Conservation (phyloP, 1,140 invertebrate species). For the Kradibia gibbosae region DNA sequence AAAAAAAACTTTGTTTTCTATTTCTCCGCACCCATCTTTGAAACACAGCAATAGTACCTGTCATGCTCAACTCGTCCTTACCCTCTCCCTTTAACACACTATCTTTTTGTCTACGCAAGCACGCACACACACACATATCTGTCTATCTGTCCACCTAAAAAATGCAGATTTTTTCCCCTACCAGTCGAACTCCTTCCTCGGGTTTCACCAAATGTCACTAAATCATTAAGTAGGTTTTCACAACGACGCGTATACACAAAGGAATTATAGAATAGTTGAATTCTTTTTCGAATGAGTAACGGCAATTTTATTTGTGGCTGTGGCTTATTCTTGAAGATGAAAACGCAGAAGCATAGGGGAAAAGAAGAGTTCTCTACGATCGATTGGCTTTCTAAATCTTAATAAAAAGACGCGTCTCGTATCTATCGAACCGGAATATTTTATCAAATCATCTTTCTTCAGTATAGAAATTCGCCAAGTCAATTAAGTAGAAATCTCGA, state of each 20-base stretch:
- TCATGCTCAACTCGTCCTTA: too few species aligned
- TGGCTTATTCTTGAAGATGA: neutral
- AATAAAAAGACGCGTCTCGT: conserved; percentile 15
- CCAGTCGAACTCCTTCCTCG: too few species aligned
- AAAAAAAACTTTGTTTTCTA: neutral
- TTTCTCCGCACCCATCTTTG: neutral
- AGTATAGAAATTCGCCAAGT: neutral
- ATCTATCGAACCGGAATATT: conserved; percentile 32
- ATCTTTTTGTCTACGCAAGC: too few species aligned
- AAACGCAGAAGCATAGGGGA: neutral
- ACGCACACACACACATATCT: too few species aligned
- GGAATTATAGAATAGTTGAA: neutral
- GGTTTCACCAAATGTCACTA: neutral
- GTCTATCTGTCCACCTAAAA: too few species aligned
- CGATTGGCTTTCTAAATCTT: conserved; percentile 30
- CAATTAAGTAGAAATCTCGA: conserved; percentile 15
- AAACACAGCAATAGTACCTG: neutral
- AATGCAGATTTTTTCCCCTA: too few species aligned
- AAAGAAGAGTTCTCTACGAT: neutral
- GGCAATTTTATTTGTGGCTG: conserved; percentile 26
- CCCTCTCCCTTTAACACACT: neutral
- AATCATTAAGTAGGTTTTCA: neutral
- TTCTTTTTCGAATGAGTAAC: too few species aligned
- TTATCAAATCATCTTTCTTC: conserved; percentile 22
- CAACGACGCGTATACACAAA: neutral